phyloP scores from a whole-genome alignment of 2,888 invertebrate genomes.

The Drosophila prolongata region DNA sequence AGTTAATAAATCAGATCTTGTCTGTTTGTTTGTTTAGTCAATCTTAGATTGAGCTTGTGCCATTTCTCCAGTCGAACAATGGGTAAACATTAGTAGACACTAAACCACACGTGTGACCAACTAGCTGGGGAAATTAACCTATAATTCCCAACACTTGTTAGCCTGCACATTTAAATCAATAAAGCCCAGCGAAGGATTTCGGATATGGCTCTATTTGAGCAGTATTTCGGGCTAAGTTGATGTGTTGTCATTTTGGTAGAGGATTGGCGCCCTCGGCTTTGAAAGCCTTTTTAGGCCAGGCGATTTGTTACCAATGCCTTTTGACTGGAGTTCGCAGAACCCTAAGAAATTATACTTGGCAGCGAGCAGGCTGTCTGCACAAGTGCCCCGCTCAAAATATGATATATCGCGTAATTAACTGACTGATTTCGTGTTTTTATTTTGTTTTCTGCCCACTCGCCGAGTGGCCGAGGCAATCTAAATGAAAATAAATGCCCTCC shows the following conservation, averaged over 20 bases:
- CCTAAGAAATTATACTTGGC: conserved; percentile 1
- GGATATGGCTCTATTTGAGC: neutral
- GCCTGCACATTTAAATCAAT: conserved; percentile 42
- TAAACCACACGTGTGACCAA: conserved; percentile 27
- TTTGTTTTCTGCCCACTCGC: conserved; percentile 42
- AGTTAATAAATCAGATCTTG: conserved; percentile 34
- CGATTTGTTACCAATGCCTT: conserved; percentile 21
- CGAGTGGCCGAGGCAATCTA: conserved; percentile 44
- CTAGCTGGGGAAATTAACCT: conserved; percentile 47
- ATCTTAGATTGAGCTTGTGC: conserved; percentile 14
- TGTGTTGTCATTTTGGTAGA: conserved; percentile 9
- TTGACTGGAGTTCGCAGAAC: neutral
- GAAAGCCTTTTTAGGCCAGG: conserved; percentile 3
- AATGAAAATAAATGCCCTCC: conserved; percentile 70
- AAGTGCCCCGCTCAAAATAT: conserved; percentile 37
- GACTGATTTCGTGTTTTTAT: conserved; percentile 56
- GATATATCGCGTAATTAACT: conserved; percentile 71
- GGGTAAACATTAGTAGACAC: neutral
- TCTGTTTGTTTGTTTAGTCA: conserved; percentile 15
- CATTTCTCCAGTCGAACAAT: conserved; percentile 2
- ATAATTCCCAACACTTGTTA: conserved; percentile 32
- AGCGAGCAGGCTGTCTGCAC: conserved; percentile 13
- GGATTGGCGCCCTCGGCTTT: conserved; percentile 1
- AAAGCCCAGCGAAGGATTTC: neutral
- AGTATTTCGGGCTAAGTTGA: conserved; percentile 5